Evolutionary conservation across 2,113 vertebrate species (phyloP), one percentile per base, ranked within the genome.

Genomic region (Rana temporaria): DNA sequence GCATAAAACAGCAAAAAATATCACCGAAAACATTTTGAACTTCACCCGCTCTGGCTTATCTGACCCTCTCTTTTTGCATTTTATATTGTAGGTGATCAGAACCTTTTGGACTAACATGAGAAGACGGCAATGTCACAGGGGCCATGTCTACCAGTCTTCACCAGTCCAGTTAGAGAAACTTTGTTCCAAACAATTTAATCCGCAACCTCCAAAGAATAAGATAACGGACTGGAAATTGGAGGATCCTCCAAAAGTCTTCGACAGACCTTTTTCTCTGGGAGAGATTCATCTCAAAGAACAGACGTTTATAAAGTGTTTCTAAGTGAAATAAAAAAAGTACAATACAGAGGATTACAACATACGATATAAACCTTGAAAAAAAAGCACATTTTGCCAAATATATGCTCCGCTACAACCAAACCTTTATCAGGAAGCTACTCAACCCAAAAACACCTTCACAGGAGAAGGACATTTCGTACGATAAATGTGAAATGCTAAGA

Each of bases 31-130:
- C 56, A 18, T 2, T 34, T 34, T 24, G 34, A 9, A 20, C 20
- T 20, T 0, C 18, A 38, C 19, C 8, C 11, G 16, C 18, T 75
- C 16, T 20, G 1, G 20, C 56, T 19, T 14, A 11, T 60, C 20
- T 74, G 19, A 74, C 71, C 17, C 2, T 68, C 38, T 55, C 24
- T 19, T 17, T n/a, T 48, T 19, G n/a, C 1, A 55, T 72, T 72
- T 34, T 59, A 12, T 70, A 15, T 80, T 80, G 26, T n/a, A 80
- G 78, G 12, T 42, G 12, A 38, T 48, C 14, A 6, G 9, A n/a
- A 19, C 55, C 19, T 62, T 62, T 34, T 70, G 66, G 57, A 80
- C 15, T 70, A 80, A 60, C 78, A 80, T 80, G 78, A 70, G 66
- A 79, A 79, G 65, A 79, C 20, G 11, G 1, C 15, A 18, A 48